phyloP scores from a whole-genome alignment of 92 coral and sea anemone genomes.

The Virgularia gustaviana region DNA sequence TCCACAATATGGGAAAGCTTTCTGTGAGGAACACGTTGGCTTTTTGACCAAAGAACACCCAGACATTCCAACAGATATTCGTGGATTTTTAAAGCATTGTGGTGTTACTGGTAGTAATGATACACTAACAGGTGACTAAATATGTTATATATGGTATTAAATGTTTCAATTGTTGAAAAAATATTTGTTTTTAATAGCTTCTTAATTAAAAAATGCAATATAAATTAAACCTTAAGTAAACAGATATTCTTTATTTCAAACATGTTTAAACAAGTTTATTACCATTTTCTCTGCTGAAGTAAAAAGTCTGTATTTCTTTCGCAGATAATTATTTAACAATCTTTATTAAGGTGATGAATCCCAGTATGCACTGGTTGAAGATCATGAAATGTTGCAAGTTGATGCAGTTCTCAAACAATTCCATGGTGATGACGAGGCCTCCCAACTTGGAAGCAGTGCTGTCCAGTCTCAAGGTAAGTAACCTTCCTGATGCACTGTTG shows the following conservation, averaged over 20 bases:
- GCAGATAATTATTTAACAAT: too few species aligned
- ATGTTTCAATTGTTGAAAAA: too few species aligned
- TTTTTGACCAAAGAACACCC: conserved; percentile 26
- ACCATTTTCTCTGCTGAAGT: background rate
- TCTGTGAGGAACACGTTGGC: conserved; percentile 25
- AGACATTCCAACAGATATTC: conserved; percentile 32
- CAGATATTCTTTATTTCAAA: background rate
- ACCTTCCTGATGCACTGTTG: too few species aligned
- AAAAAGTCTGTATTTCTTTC: background rate
- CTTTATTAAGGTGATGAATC: conserved; percentile 33
- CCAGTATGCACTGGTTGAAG: background rate
- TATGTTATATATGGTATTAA: too few species aligned
- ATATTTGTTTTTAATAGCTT: too few species aligned
- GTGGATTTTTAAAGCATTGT: conserved; percentile 52
- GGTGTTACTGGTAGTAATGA: conserved; percentile 13
- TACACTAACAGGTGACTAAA: too few species aligned
- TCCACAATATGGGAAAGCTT: conserved; percentile 39
- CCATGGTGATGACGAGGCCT: conserved; percentile 1
- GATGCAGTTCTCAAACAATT: background rate
- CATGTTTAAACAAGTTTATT: background rate
- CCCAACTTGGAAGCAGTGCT: conserved; percentile 38
- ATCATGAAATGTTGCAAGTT: conserved; percentile 25
- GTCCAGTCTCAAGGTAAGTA: conserved; percentile 49
- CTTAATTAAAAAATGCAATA: too few species aligned
- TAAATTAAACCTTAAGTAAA: too few species aligned